Evolutionary conservation across 2,113 vertebrate species (phyloP).

Genomic region (Himantopus leucocephalus): DNA sequence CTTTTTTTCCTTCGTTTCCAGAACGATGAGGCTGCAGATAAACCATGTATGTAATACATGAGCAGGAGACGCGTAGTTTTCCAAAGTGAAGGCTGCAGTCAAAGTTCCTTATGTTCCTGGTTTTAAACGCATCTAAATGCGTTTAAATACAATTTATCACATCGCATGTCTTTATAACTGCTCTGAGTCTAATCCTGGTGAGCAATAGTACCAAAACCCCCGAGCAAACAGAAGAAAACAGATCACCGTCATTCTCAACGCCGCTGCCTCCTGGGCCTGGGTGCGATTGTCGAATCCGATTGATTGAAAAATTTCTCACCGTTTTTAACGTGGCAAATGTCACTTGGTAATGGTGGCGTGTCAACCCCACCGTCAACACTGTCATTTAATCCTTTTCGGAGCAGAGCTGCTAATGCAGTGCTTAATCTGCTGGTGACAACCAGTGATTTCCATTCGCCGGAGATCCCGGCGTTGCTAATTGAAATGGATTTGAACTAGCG

Average conservation of each 20-base stretch:
- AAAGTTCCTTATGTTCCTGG: not conserved
- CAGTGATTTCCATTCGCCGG: not conserved
- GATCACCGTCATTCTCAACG: fast-evolving
- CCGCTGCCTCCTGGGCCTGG: not conserved
- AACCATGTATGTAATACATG: not conserved
- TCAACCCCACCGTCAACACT: not conserved
- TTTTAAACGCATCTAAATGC: not conserved
- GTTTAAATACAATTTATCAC: not conserved
- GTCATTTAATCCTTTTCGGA: not conserved
- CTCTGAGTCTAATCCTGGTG: not conserved
- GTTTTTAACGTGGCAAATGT: not conserved
- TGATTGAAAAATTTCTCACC: fast-evolving
- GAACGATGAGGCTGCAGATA: not conserved
- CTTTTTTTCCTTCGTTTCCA: not conserved
- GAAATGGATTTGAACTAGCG: not conserved
- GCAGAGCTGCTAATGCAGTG: not conserved
- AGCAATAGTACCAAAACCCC: not conserved
- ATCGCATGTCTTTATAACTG: not conserved
- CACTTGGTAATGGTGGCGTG: not conserved
- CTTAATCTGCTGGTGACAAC: not conserved
- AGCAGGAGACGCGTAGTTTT: fast-evolving
- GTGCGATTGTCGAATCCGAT: not conserved
- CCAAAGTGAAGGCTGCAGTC: not conserved
- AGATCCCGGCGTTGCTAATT: not conserved
- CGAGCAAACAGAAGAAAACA: fast-evolving